A percentile compares a stretch with the other conserved stretches of the same genome.
These are phyloP conservation scores for Sebastes aleutianus DNA, from an alignment of 2,797 vertebrate species.

Conservation along the genomic window DNA sequence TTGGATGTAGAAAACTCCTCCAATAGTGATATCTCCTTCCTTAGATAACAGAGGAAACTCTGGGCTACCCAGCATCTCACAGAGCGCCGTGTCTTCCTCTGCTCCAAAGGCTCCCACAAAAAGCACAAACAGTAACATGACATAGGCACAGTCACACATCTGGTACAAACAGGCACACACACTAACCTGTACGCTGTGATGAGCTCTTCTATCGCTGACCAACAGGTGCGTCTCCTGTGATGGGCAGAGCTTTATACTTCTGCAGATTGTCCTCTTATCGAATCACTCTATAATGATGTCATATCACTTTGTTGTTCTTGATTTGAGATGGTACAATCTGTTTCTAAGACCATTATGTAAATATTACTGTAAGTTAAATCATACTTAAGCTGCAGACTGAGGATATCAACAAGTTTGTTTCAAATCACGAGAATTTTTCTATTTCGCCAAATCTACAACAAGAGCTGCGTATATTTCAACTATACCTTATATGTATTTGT, in stretches of 20 bases:
- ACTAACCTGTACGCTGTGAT: background rate
- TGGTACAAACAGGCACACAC: background rate
- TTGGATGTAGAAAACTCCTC: slow-evolving; percentile 81
- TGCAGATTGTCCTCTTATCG: slow-evolving; percentile 18
- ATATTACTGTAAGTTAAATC: background rate
- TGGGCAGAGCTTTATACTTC: slow-evolving; percentile 38
- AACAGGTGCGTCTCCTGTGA: background rate
- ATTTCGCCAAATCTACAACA: too few relatives aligned
- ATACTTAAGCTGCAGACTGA: background rate
- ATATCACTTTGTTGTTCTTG: background rate
- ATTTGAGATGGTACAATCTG: background rate
- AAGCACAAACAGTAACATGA: slow-evolving; percentile 60
- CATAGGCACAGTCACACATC: slow-evolving; percentile 31
- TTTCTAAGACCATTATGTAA: background rate
- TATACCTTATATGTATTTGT: too few relatives aligned
- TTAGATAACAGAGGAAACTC: slow-evolving; percentile 74
- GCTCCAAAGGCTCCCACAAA: slow-evolving; percentile 47
- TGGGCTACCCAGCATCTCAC: slow-evolving; percentile 69
- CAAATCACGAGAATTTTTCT: slow-evolving; percentile 29
- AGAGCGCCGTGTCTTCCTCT: slow-evolving; percentile 50
- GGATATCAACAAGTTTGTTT: background rate
- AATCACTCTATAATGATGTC: slow-evolving; percentile 43
- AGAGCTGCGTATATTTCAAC: too few relatives aligned
- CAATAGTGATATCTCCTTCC: slow-evolving; percentile 77
- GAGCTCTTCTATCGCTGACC: background rate